Base-by-base conservation (phyloP, 1,140 invertebrate genomes). In the Leptinotarsa lineolata region DNA sequence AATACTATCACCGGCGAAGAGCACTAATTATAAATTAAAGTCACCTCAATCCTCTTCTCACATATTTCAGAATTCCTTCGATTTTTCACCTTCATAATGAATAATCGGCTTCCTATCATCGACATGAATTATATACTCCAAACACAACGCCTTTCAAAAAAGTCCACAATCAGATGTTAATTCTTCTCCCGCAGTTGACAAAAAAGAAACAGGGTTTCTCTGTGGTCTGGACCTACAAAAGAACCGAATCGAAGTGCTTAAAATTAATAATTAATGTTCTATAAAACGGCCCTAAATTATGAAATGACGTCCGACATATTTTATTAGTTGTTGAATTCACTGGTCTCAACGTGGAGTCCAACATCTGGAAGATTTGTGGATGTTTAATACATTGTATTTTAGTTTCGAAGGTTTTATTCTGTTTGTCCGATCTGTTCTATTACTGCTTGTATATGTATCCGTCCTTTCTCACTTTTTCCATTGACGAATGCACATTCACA, bases 241-340 rank as follows among this genome's bases (percentile, higher is more conserved):
- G 74, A 70, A 76, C 71, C 70, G 70, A 72, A 76, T 73, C 72
- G 71, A 70, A 76, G 68, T 76, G 74, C 71, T 72, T 72, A 74
- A 78, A 78, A 78, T 78, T 78, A 78, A 78, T 78, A 78, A 78
- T 78, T 76, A 78, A 78, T 78, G 77, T 73, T 72, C 77, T 73
- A 78, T 76, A 78, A 77, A 77, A 77, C 74, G 71, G 65, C 74
- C 66, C 59, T 77, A 77, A 68, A 72, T 78, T 68, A 78, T 60
- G 18, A 67, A 78, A 76, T 76, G 77, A 78, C 77, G 74, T 74
- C 73, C 60, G 68, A 78, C 77, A 78, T 78, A 76, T 76, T 78
- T 78, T 78, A 78, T 78, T 78, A 76, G 74, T 78, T 78, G 77
- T 78, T 76, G 77, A 78, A 75, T 78, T 61, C 69, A 44, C 70